Conservation (phyloP, 2,113 vertebrate species). For the Pseudorasbora parva region DNA sequence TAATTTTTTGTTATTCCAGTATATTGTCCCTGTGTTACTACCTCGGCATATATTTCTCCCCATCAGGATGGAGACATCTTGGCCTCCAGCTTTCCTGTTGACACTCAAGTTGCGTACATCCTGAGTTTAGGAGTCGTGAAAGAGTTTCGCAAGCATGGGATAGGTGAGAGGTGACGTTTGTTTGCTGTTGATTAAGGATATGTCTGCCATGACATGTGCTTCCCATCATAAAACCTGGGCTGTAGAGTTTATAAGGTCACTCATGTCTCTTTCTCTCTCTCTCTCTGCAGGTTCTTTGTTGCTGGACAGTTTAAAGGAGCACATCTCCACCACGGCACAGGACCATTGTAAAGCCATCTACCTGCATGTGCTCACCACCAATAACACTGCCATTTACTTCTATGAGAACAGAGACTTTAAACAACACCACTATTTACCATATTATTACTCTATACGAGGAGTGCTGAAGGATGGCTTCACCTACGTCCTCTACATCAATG, state of each 20-base stretch:
- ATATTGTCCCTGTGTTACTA: background rate
- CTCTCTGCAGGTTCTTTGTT: constrained; percentile 86
- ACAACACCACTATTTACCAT: constrained; percentile 98
- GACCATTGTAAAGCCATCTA: constrained; percentile 99
- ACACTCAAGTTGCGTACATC: constrained; percentile 98
- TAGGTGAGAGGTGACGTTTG: constrained; percentile 81
- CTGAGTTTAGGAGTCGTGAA: constrained; percentile 97
- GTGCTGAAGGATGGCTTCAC: constrained; percentile 98
- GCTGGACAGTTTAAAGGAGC: constrained; percentile 97
- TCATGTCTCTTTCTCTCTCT: background rate
- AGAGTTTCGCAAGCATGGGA: constrained; percentile 97
- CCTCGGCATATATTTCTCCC: constrained; percentile 8
- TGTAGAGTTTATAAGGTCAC: background rate
- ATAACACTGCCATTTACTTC: constrained; percentile 96
- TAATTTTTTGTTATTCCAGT: background rate
- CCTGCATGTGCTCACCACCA: constrained; percentile 96
- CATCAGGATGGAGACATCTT: constrained; percentile 95
- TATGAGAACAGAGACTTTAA: constrained; percentile 98
- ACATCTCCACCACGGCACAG: constrained; percentile 94
- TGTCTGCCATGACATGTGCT: background rate
- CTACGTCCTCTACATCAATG: constrained; percentile 97
- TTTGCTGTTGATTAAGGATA: background rate
- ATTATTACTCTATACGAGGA: constrained; percentile 97
- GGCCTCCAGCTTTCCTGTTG: constrained; percentile 94
- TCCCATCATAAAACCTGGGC: background rate